Percentiles rank a stretch among this genome's conserved stretches.
These are phyloP conservation scores for Zoanthus sociatus DNA, from an alignment of 92 coral and sea anemone genomes.

Conservation along the genomic window DNA sequence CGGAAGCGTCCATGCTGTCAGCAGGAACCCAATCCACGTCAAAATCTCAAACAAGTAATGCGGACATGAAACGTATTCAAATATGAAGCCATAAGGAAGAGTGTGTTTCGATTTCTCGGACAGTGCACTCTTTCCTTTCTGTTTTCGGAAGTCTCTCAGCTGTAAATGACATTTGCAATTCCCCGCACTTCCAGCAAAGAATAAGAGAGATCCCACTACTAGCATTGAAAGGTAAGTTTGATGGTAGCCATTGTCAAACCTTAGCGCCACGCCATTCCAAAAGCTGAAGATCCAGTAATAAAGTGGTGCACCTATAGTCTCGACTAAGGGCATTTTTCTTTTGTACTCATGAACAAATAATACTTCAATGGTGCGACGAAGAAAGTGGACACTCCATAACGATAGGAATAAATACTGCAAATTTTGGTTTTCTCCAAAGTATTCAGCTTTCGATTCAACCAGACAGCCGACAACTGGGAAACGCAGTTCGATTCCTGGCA, in stretches of 20 bases:
- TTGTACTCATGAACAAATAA: slow-evolving; percentile 80
- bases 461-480: slow-evolving; percentile 77
- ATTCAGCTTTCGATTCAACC: slow-evolving; percentile 50
- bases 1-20: slow-evolving; percentile 72
- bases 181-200: slow-evolving; percentile 77
- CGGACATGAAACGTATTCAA: slow-evolving; percentile 79
- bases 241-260: slow-evolving; percentile 75
- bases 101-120: slow-evolving; percentile 77
- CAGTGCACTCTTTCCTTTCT: slow-evolving; percentile 54
- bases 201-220: slow-evolving; percentile 64
- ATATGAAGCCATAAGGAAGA: slow-evolving; percentile 78
- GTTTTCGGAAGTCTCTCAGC: slow-evolving; percentile 71
- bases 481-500: slow-evolving; percentile 63
- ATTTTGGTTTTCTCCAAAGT: slow-evolving; percentile 60
- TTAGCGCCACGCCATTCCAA: slow-evolving; percentile 79
- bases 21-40: slow-evolving; percentile 82
- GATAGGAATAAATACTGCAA: slow-evolving; percentile 73
- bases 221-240: slow-evolving; percentile 71
- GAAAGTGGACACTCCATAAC: slow-evolving; percentile 82
- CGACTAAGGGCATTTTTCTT: slow-evolving; percentile 72
- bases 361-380: slow-evolving; percentile 82
- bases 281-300: slow-evolving; percentile 89
- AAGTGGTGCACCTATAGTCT: slow-evolving; percentile 82
- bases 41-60: slow-evolving; percentile 81
- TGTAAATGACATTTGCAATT: slow-evolving; percentile 77